Base-by-base conservation (phyloP, 2,113 vertebrate species). In the Catharus bicknelli region DNA sequence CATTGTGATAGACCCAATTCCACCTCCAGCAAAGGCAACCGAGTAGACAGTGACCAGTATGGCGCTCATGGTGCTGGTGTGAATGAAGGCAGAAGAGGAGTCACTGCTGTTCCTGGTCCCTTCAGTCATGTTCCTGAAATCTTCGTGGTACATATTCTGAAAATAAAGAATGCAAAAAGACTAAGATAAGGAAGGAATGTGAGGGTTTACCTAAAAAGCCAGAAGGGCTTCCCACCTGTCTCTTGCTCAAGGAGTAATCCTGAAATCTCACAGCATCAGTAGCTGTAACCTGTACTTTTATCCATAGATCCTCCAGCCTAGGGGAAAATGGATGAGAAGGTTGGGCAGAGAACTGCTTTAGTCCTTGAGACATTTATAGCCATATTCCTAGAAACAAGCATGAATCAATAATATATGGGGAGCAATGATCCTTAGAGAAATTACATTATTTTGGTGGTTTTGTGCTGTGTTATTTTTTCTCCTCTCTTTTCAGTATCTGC, bases 11-110 rank as follows among this genome's bases (percentile, higher is more conserved):
- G 98, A 63, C 23, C 99, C 98, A 1, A 96, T 40, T 30, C 89
- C 93, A 5, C 99, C 99, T 17, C 96, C 97, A 26, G 97, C 16
- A 9, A 99, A 90, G 43, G 98, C 98, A 4, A 95, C 14, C 0
- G 77, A 94, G 89, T 99, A 98, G 83, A 98, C 97, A 53, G 69
- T 51, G 57, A 98, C 70, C 20, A 99, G 91, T 2, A 67, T 27
- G 73, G 77, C 62, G 29, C 73, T 88, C 18, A 19, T 34, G 62
- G 73, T 57, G n/a, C 30, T 51, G 47, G 2, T 91, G 78, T 95
- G 45, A 45, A 27, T 2, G 2, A 96, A 94, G 36, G 26, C 20
- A 0, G 12, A 64, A 14, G 34, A 69, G 27, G 30, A 13, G 26
- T 76, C 42, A 11, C n/a, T 94, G 59, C 54, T 68, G 50, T 66